A percentile compares a stretch with the other conserved stretches of the same genome.
These are phyloP conservation scores for Trogon melanurus DNA, from an alignment of 2,113 vertebrate genomes.

Conservation along the genomic window DNA sequence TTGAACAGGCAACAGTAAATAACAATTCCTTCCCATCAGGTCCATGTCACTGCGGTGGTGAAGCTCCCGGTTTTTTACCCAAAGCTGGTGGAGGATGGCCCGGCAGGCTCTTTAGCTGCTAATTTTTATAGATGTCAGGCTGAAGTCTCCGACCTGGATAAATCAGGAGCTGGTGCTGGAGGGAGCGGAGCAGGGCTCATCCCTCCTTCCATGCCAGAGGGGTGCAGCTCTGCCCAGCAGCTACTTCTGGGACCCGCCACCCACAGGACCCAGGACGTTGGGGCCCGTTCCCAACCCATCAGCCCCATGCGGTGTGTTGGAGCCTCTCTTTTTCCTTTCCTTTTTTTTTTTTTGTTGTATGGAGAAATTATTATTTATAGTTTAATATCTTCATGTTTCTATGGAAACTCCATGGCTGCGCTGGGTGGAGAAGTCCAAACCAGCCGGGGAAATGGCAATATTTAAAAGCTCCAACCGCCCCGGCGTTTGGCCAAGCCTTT, in stretches of 20 bases:
- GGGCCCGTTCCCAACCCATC: background rate
- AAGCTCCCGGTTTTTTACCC: background rate
- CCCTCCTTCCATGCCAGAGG: background rate
- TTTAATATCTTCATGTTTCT: conserved; percentile 62
- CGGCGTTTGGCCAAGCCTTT: background rate
- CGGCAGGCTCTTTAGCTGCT: background rate
- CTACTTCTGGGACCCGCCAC: background rate
- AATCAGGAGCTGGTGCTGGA: background rate
- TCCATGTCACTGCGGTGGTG: accelerated
- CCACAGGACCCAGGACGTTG: accelerated
- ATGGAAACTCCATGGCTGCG: conserved; percentile 31
- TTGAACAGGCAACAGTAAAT: background rate
- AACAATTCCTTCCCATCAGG: background rate
- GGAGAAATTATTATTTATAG: conserved; percentile 56
- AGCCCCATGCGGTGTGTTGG: accelerated
- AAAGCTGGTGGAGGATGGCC: background rate
- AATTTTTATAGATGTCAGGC: background rate
- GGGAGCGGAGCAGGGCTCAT: accelerated
- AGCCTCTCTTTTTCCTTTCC: accelerated
- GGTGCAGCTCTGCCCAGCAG: accelerated
- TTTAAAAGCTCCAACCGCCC: accelerated
- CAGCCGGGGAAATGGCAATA: background rate
- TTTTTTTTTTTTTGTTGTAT: background rate
- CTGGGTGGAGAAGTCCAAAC: background rate
- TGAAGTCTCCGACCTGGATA: background rate